A percentile compares a stretch with the other conserved stretches of the same genome.
Evolutionary conservation across 2,113 vertebrate genomes (phyloP).

Genomic region (Bubo bubo): DNA sequence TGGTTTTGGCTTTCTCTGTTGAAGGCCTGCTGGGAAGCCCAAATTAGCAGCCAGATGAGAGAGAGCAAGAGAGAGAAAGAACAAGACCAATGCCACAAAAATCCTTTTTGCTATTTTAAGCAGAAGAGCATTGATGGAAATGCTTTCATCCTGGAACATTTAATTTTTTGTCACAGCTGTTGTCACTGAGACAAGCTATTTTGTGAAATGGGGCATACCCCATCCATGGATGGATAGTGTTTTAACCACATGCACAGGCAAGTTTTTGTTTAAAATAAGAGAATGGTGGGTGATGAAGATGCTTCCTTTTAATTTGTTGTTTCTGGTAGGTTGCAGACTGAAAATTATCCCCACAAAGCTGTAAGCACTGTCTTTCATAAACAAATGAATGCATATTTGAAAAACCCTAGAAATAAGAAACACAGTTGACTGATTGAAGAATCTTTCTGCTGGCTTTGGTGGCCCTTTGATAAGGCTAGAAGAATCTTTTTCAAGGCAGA

Average conservation of each 20-base stretch:
- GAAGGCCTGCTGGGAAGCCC: conserved; percentile 2
- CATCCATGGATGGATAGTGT: neutral
- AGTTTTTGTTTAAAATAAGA: neutral
- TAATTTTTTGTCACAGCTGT: neutral
- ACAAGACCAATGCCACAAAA: neutral
- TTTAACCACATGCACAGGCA: neutral
- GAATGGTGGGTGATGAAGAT: neutral
- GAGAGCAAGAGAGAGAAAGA: neutral
- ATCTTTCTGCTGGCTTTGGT: neutral
- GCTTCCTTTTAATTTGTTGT: neutral
- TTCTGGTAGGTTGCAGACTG: neutral
- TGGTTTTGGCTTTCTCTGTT: conserved; percentile 7
- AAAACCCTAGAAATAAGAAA: neutral
- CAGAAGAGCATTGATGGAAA: neutral
- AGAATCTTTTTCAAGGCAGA: neutral
- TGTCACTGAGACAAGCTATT: neutral
- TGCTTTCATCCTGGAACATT: neutral
- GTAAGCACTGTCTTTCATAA: neutral
- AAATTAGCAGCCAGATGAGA: neutral
- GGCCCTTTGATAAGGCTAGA: neutral
- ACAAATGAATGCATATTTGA: neutral
- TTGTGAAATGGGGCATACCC: neutral
- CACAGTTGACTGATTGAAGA: neutral
- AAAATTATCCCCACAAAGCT: neutral
- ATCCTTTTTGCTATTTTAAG: neutral